Percentiles rank a stretch among this genome's conserved stretches.
phyloP scores from a whole-genome alignment of 2,888 invertebrate genomes.

The Stenurella melanura region DNA sequence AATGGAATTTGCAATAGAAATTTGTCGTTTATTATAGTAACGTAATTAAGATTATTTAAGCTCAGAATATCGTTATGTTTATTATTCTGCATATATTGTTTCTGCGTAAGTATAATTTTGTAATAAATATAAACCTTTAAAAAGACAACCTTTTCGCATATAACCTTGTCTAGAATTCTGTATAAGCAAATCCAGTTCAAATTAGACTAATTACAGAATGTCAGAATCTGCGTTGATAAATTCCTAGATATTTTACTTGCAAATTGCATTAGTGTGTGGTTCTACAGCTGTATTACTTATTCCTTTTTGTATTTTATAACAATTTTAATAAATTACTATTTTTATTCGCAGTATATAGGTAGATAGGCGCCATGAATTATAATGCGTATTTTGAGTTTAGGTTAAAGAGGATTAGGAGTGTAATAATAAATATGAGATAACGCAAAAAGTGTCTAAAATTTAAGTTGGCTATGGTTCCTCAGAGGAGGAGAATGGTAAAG shows the following conservation, averaged over 20 bases:
- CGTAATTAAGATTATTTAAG: background rate
- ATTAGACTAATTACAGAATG: slow-evolving; percentile 59
- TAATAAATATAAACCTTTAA: background rate
- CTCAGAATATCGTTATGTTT: background rate
- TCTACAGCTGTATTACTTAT: background rate
- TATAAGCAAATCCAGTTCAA: slow-evolving; percentile 35
- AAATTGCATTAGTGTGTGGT: slow-evolving; percentile 49
- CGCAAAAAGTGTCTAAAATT: background rate
- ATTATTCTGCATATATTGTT: background rate
- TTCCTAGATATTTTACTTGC: slow-evolving; percentile 57
- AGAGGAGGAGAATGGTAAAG: slow-evolving; percentile 48
- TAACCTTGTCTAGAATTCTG: background rate
- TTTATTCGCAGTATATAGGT: background rate
- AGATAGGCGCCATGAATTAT: background rate
- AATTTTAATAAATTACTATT: background rate
- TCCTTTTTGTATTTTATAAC: background rate
- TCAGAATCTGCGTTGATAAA: slow-evolving; percentile 53
- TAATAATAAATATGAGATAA: background rate
- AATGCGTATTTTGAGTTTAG: background rate
- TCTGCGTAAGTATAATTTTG: background rate
- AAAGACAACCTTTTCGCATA: background rate
- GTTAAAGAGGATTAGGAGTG: background rate
- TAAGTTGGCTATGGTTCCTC: background rate
- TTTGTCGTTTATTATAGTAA: background rate
- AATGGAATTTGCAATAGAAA: background rate